A percentile compares a stretch with the other conserved stretches of the same genome.
Evolutionary conservation across 2,888 invertebrate genomes (phyloP).

Genomic region (Dryobota labecula): DNA sequence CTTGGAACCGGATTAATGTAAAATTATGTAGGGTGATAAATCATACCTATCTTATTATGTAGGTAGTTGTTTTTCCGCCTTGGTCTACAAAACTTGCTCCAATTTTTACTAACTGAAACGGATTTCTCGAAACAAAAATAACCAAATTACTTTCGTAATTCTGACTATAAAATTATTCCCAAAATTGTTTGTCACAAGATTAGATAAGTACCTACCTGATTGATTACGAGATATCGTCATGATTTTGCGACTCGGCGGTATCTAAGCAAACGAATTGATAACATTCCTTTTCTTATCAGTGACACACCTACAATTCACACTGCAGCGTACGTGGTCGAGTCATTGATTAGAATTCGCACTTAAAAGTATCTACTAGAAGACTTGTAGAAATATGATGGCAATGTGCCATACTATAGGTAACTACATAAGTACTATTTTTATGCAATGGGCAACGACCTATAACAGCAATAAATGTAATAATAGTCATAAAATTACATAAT

Average conservation of each 20-base stretch:
- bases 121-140: background rate
- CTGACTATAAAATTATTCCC: constrained; percentile 11
- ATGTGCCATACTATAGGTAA: constrained; percentile 41
- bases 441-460: constrained; percentile 47
- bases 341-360: constrained; percentile 27
- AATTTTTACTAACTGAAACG: background rate
- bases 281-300: constrained; percentile 51
- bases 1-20: background rate
- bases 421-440: constrained; percentile 7
- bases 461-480: constrained; percentile 26
- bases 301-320: constrained; percentile 54
- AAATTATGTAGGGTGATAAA: background rate
- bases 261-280: constrained; percentile 41
- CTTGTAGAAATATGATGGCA: constrained; percentile 32
- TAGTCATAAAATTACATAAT: constrained; percentile 34
- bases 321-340: constrained; percentile 18
- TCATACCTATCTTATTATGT: background rate
- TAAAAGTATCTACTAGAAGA: background rate
- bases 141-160: background rate
- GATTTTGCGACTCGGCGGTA: constrained; percentile 18
- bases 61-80: background rate
- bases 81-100: background rate
- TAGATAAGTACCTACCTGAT: background rate
- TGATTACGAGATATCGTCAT: constrained; percentile 21
- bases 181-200: constrained; percentile 28